Percentiles rank a stretch among this genome's conserved stretches.
phyloP scores from a whole-genome alignment of 2,888 invertebrate genomes.

The Rhagophthalmus giganteus region DNA sequence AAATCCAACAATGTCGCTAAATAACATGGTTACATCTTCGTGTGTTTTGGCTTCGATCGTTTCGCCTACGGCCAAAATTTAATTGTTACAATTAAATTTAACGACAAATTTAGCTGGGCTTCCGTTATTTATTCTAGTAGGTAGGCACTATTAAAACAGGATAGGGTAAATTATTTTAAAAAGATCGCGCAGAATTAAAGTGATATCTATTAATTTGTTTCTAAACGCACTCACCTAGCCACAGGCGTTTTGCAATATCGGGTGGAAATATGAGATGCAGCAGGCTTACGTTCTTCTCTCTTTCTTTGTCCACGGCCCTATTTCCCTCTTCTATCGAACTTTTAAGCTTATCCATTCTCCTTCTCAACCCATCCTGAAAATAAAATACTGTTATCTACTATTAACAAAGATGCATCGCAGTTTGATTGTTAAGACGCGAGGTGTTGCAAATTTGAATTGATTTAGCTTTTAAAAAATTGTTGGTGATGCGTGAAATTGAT shows the following conservation, averaged over 20 bases:
- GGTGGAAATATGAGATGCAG: slow-evolving; percentile 94
- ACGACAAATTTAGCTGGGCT: too few relatives aligned
- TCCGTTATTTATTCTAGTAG: too few relatives aligned
- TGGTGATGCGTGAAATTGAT: too few relatives aligned
- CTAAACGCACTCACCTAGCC: slow-evolving; percentile 88
- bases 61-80: slow-evolving; percentile 63
- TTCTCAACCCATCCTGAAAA: slow-evolving; percentile 78
- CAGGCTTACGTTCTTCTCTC: slow-evolving; percentile 92
- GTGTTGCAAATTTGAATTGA: too few relatives aligned
- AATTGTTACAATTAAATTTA: not conserved
- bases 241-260: slow-evolving; percentile 89
- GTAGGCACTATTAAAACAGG: too few relatives aligned
- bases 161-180: too few relatives aligned
- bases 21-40: slow-evolving; percentile 92
- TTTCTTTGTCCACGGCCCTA: slow-evolving; percentile 87
- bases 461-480: too few relatives aligned
- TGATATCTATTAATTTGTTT: too few relatives aligned
- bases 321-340: slow-evolving; percentile 93
- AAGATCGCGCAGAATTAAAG: slow-evolving; percentile 7
- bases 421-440: too few relatives aligned
- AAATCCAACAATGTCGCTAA: slow-evolving; percentile 95
- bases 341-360: slow-evolving; percentile 93
- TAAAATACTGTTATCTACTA: slow-evolving; percentile 13
- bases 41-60: slow-evolving; percentile 91
- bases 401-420: too few relatives aligned